A percentile compares a stretch with the other conserved stretches of the same genome.
Evolutionary conservation across 2,888 invertebrate genomes (phyloP).

Genomic region (Lithophane semibrunnea): DNA sequence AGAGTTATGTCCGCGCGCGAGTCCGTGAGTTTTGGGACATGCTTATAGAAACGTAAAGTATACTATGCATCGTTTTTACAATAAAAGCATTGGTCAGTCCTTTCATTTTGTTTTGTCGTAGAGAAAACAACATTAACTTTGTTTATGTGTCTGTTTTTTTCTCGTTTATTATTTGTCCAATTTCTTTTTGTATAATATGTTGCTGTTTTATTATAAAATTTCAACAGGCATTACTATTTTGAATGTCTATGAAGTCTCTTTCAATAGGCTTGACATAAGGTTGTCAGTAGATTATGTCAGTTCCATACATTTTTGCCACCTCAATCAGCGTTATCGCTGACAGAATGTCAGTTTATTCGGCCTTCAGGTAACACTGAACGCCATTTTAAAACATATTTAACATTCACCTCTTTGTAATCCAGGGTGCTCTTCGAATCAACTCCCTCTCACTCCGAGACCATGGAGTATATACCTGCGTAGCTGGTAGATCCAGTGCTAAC

Average conservation of each 20-base stretch:
- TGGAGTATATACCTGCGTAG: constrained; percentile 96
- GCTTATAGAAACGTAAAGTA: neutral
- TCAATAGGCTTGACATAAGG: no score
- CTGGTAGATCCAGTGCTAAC: constrained; percentile 95
- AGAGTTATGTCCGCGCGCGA: neutral
- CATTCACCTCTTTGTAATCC: constrained; percentile 36
- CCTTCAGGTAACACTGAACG: no score
- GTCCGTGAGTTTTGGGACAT: neutral
- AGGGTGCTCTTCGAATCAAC: constrained; percentile 96
- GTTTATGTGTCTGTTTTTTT: no score
- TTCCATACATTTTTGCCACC: no score
- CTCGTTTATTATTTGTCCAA: neutral
- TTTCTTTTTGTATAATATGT: neutral
- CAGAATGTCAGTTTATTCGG: no score
- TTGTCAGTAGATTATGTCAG: no score
- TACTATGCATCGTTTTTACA: no score
- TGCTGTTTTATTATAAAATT: neutral
- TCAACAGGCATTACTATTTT: neutral
- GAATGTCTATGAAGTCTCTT: neutral
- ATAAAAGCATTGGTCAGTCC: no score
- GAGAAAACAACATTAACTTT: neutral
- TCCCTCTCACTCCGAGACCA: constrained; percentile 95
- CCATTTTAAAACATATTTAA: neutral
- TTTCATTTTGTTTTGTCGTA: no score
- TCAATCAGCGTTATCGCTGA: no score